Percentiles rank a stretch among this genome's conserved stretches.
phyloP scores from a whole-genome alignment of 2,888 invertebrate species.

The Zootermopsis nevadensis region DNA sequence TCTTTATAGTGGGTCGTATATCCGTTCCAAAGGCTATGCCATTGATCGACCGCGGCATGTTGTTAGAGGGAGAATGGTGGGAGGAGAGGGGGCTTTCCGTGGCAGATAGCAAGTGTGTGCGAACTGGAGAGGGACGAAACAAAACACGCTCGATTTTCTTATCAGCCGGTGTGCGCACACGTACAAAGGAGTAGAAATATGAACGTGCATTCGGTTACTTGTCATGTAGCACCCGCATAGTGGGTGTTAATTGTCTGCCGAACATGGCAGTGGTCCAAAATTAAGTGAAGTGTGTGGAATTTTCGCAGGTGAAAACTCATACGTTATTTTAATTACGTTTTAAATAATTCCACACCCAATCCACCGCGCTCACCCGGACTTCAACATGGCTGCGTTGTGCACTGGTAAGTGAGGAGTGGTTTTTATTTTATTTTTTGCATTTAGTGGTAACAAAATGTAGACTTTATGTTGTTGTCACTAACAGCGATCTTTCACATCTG shows the following conservation, averaged over 20 bases:
- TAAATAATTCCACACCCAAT: neutral
- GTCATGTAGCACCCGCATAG: neutral
- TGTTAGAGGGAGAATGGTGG: neutral
- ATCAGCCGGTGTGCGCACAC: conserved; percentile 20
- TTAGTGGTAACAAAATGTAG: neutral
- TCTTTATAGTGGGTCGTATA: neutral
- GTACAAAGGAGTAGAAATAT: neutral
- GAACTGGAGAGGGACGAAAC: neutral
- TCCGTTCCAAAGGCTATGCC: conserved; percentile 8
- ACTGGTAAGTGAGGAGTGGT: neutral
- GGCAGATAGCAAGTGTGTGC: neutral
- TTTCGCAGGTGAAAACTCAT: neutral
- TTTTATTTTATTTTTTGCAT: neutral
- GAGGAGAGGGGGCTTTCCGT: neutral
- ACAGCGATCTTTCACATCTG: neutral
- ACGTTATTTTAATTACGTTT: neutral
- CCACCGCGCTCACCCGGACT: neutral
- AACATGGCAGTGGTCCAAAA: neutral
- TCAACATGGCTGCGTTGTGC: neutral
- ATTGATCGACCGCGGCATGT: neutral
- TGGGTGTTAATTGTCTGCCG: neutral
- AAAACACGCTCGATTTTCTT: conserved; percentile 2
- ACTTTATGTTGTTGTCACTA: neutral
- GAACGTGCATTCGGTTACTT: neutral
- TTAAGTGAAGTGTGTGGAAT: neutral